Evolutionary conservation across 2,113 vertebrate species (phyloP).

Genomic region (Apteryx owenii): DNA sequence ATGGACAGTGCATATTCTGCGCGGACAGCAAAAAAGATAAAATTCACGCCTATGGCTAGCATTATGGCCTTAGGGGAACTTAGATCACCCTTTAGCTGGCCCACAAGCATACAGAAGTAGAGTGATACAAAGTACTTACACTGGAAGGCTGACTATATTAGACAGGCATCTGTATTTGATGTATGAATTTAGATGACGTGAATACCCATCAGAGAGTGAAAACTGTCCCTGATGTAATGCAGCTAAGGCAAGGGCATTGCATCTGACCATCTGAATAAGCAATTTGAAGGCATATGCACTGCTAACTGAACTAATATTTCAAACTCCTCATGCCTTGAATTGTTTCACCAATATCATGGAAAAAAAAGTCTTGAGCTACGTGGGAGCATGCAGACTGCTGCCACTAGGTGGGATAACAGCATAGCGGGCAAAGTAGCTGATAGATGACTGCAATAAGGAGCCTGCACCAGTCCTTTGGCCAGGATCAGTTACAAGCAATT

Average conservation of each 20-base stretch:
- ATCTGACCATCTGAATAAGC: not conserved
- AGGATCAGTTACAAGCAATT: rapidly evolving
- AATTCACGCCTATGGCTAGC: not conserved
- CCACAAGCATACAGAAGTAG: not conserved
- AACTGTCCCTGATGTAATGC: rapidly evolving
- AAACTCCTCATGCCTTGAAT: not conserved
- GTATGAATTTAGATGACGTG: not conserved
- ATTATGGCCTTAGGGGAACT: not conserved
- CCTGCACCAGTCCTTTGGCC: not conserved
- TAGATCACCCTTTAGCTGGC: not conserved
- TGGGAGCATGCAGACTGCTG: not conserved
- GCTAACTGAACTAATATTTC: not conserved
- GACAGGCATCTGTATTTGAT: not conserved
- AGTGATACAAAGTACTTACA: not conserved
- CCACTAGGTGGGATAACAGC: conserved; percentile 37
- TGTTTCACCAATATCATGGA: not conserved
- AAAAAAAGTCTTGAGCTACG: not conserved
- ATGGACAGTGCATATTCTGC: not conserved
- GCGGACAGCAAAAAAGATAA: not conserved
- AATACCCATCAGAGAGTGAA: not conserved
- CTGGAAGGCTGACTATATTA: not conserved
- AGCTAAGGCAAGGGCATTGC: rapidly evolving
- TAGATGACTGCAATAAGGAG: not conserved
- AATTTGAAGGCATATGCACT: not conserved
- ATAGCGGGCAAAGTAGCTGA: not conserved